These are phyloP conservation scores for Zeus faber DNA, from an alignment of 2,113 vertebrate species.

Conservation along the genomic window DNA sequence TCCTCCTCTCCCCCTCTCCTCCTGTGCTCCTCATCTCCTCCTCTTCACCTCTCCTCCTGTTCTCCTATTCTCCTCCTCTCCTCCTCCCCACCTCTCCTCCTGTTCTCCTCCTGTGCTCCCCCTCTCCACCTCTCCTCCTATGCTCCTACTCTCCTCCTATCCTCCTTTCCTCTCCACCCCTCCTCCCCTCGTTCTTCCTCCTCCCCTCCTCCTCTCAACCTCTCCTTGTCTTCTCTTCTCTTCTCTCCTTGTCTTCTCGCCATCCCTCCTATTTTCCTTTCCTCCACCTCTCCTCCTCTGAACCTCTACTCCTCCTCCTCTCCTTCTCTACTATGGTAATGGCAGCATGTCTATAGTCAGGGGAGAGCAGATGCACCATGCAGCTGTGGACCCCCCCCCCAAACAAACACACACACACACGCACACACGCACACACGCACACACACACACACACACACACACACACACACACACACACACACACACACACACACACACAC, in stretches of 20 bases:
- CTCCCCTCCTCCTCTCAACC: neutral
- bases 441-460: slow-evolving; percentile 8
- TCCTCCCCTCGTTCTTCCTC: neutral
- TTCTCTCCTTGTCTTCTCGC: neutral
- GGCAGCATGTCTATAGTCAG: slow-evolving; percentile 64
- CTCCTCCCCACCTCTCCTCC: too few relatives aligned
- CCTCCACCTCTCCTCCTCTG: slow-evolving; percentile 34
- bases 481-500: slow-evolving; percentile 1
- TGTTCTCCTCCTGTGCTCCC: too few relatives aligned
- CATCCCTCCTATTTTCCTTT: neutral
- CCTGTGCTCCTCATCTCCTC: too few relatives aligned
- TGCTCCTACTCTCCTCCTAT: too few relatives aligned
- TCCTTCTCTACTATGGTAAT: slow-evolving; percentile 62
- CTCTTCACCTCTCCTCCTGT: too few relatives aligned
- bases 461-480: slow-evolving; percentile 14
- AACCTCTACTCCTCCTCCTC: slow-evolving; percentile 19
- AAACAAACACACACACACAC: slow-evolving; percentile 1
- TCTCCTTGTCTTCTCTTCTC: neutral
- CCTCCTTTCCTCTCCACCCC: neutral
- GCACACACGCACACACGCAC: slow-evolving; percentile 23
- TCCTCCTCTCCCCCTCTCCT: too few relatives aligned
- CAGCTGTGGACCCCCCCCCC: slow-evolving; percentile 60
- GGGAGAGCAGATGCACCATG: slow-evolving; percentile 53
- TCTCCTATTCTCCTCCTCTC: too few relatives aligned
- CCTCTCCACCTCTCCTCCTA: too few relatives aligned